Evolutionary conservation across 2,888 invertebrate species (phyloP), one percentile per base, ranked within the genome.

Genomic region (Ommatoiulus sabulosus): DNA sequence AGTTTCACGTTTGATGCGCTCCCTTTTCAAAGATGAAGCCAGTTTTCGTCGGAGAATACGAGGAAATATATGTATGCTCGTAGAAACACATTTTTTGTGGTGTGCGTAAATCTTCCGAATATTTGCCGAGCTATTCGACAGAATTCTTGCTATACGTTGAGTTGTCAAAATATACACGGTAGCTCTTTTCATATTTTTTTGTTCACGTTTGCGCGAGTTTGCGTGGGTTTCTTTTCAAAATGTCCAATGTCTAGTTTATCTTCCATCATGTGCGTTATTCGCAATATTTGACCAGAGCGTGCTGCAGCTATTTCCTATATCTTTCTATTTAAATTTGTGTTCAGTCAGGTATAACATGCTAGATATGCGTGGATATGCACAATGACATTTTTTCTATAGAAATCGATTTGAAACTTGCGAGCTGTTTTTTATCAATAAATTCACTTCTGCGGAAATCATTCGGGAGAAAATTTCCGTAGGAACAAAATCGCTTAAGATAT

Each of bases 401-500:
- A 63, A 63, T 63, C 63, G 63, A 63, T 63, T 63, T 63, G 63
- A 63, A 63, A 63, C 63, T 63, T n/a, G 63, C 63, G 20, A 63
- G 63, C 63, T 63, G 20, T n/a, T 63, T 63, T 63, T 63, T 63
- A 63, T 63, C 63, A 63, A 63, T 63, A 63, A 63, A 63, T n/a
- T 63, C 63, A 63, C 63, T 63, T 63, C 20, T n/a, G 63, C 63
- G n/a, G 63, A 63, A 63, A 63, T 63, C 63, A 63, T 63, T 63
- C 63, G n/a, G 63, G n/a, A 63, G 63, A 63, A 63, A 63, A 63
- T 63, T 63, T 63, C 63, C 63, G n/a, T n/a, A 63, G 63, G 63
- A 63, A 63, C 63, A 63, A 63, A 63, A 63, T 63, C 63, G 20
- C 63, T 63, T 20, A 63, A 63, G 63, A 63, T 63, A 63, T 63